Evolutionary conservation across 2,888 invertebrate species (phyloP).

Genomic region (Drosophila nr. fundita): DNA sequence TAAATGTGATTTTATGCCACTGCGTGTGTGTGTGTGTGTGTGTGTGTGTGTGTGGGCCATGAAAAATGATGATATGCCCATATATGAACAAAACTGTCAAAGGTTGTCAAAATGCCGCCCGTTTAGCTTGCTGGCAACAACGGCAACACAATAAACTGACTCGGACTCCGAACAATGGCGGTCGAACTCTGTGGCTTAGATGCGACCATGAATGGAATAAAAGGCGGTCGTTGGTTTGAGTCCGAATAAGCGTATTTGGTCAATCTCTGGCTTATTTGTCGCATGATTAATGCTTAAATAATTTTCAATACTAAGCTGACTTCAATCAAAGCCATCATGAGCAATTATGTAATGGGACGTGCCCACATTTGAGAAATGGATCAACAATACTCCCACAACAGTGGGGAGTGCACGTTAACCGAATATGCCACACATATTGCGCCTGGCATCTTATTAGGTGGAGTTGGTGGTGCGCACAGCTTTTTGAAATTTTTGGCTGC

Average conservation of each 20-base stretch:
- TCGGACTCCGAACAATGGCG: slow-evolving; percentile 32
- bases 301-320: slow-evolving; percentile 64
- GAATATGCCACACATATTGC: slow-evolving; percentile 47
- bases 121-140: slow-evolving; percentile 61
- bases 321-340: slow-evolving; percentile 63
- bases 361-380: slow-evolving; percentile 13
- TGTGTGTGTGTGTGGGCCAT: slow-evolving; percentile 31
- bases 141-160: slow-evolving; percentile 42
- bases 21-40: background rate
- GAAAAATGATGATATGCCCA: slow-evolving; percentile 75
- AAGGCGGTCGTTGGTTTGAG: background rate
- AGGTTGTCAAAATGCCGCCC: slow-evolving; percentile 78
- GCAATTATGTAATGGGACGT: slow-evolving; percentile 53
- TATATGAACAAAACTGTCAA: slow-evolving; percentile 72
- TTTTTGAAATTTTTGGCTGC: slow-evolving; percentile 27
- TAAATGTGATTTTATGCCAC: slow-evolving; percentile 57
- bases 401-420: slow-evolving; percentile 29
- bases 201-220: slow-evolving; percentile 38
- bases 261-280: slow-evolving; percentile 62
- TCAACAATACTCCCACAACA: slow-evolving; percentile 1
- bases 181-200: slow-evolving; percentile 50
- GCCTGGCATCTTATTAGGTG: slow-evolving; percentile 13
- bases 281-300: slow-evolving; percentile 73
- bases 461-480: slow-evolving; percentile 18
- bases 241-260: slow-evolving; percentile 5